Evolutionary conservation across 2,113 vertebrate genomes (phyloP), one percentile per base, ranked within the genome.

Genomic region (Coreoperca whiteheadi): DNA sequence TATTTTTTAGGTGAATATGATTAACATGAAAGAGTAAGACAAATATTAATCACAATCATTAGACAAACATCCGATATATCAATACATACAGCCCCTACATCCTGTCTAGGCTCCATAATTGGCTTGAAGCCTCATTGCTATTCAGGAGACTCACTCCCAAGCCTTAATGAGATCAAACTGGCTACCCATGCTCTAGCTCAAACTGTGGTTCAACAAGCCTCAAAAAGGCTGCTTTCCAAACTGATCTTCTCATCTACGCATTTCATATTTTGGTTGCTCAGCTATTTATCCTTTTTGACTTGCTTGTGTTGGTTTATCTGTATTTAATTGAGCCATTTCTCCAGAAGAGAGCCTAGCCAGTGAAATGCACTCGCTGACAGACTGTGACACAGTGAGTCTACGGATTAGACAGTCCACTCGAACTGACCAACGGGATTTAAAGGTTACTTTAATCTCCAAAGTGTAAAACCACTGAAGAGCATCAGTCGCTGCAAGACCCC

Each of bases 341-440:
- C 56, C 76, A 77, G 51, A 4, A 78, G 68, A 81, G 79, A 83
- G 73, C 57, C 60, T 3, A 68, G 30, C 51, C 63, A 63, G 41
- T 57, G 48, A 90, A 87, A 87, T 39, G 21, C 81, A 61, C 64
- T 63, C 4, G 0, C 74, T 32, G 68, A 81, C 43, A 48, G 71
- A 83, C 72, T 79, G 80, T n/a, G 65, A 82, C 85, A 86, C 79
- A 80, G 86, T 15, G 72, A 89, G 87, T 75, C 74, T 28, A 18
- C 41, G 90, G 94, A 95, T 95, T 95, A 95, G 87, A 59, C 75
- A 20, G 82, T 46, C 84, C 51, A 74, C 88, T 88, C 8, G 32
- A 94, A 90, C 77, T 91, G 93, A 93, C 93, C 93, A 79, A 82
- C 28, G 12, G 89, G 94, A 94, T 94, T 95, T 93, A 92, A 90